Conservation (phyloP, 2,113 vertebrate species). For the Myrmophylax atrothorax region DNA sequence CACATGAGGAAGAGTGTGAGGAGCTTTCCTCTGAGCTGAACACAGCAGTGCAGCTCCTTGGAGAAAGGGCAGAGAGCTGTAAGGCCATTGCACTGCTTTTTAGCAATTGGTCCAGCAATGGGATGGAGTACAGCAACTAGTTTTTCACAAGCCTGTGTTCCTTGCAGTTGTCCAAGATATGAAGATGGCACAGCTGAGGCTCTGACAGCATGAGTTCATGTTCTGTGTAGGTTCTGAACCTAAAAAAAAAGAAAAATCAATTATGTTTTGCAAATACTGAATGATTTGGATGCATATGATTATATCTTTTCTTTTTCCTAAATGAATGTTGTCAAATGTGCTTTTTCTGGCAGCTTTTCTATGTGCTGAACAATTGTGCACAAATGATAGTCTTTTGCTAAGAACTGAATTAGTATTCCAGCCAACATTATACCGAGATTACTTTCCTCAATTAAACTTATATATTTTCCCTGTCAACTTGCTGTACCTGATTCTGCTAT, state of each 20-base stretch:
- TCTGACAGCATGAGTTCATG: background rate
- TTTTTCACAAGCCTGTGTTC: background rate
- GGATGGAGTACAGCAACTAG: background rate
- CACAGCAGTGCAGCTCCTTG: background rate
- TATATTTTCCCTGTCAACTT: constrained; percentile 40
- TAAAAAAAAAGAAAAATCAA: background rate
- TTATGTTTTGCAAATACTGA: background rate
- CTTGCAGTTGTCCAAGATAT: accelerated
- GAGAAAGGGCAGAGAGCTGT: background rate
- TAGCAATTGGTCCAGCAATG: background rate
- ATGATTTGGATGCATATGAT: background rate
- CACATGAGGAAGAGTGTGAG: background rate
- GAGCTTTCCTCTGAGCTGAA: background rate
- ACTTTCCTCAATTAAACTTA: constrained; percentile 25
- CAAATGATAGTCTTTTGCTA: background rate
- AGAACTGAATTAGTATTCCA: background rate
- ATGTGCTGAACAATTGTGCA: background rate
- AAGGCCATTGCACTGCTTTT: background rate
- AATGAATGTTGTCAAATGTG: background rate
- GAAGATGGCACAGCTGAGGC: background rate
- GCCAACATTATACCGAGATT: background rate
- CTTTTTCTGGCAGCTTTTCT: constrained; percentile 35
- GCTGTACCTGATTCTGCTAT: constrained; percentile 32
- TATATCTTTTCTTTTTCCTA: background rate
- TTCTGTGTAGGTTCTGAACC: background rate